Base-by-base conservation (phyloP, 2,888 invertebrate genomes). In the Macroteleia sp. region DNA sequence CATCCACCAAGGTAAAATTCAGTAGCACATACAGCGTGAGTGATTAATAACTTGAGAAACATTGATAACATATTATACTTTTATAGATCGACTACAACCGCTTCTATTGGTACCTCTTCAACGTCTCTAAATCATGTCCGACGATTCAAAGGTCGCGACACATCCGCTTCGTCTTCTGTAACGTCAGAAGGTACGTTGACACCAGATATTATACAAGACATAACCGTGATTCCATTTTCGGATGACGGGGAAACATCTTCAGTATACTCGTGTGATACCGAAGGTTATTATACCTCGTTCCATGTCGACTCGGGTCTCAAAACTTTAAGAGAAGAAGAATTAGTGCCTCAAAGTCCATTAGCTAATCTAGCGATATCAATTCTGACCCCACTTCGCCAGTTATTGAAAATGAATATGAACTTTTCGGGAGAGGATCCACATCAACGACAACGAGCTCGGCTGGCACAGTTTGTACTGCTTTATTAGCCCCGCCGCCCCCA, bases 211-310 rank as follows among this genome's bases (percentile, higher is more conserved):
- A 96, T 95, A 78, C 95, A 95, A 84, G 95, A 97, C 89, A 93
- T 95, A 79, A 94, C 95, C 81, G 88, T 86, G 17, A 86, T 90
- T 42, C 90, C 91, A 6, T 91, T 91, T 80, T 89, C 90, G 20
- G 96, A 97, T 90, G 97, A 97, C 88, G 94, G 95, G 54, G 97
- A 97, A 92, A 96, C 96, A 0, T 96, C 96, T 83, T 97, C 97
- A 0, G 96, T 97, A 70, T 98, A 97, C 91, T 98, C 98, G 1
- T 97, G 98, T 88, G 99, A 99, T 89, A 98, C 98, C 1, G 99
- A 99, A 92, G 99, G 99, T 5, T 99, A 98, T 91, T 99, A 98
- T 91, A 99, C 99, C 0, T 98, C 98, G 16, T 99, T 99, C 93
- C 98, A 99, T 91, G 95, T 97, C 94, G 98, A 99, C 91, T 97